phyloP scores from a whole-genome alignment of 35 echinoderm and acorn worm genomes.

The Heliocidaris erythrogramma region DNA sequence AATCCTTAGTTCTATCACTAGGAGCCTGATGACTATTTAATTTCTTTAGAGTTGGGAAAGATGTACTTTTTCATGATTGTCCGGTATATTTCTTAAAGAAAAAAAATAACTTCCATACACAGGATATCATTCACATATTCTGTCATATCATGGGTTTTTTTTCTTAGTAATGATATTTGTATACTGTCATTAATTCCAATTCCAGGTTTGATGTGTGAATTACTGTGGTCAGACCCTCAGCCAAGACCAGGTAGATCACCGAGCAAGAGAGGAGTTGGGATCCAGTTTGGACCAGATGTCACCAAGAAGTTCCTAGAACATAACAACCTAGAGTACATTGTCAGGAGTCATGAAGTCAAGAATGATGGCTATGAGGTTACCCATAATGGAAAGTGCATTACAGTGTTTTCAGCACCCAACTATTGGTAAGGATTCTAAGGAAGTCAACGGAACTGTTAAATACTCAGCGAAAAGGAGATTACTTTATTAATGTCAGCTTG shows the following conservation, averaged over 20 bases:
- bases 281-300: conserved; percentile 96
- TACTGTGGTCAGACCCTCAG: conserved; percentile 99
- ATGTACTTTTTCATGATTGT: too few species aligned
- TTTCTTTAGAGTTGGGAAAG: too few species aligned
- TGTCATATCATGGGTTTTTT: too few species aligned
- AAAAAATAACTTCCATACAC: too few species aligned
- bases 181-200: background rate
- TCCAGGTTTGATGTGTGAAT: conserved; percentile 96
- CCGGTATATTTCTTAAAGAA: too few species aligned
- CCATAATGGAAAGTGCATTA: conserved; percentile 97
- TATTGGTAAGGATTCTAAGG: conserved; percentile 78
- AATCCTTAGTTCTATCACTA: too few species aligned
- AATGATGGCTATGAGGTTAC: conserved; percentile 84
- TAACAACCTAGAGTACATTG: conserved; percentile 89
- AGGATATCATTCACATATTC: too few species aligned
- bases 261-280: conserved; percentile 91
- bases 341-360: conserved; percentile 95
- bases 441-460: too few species aligned
- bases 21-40: too few species aligned
- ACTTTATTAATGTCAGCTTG: too few species aligned
- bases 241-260: conserved; percentile 80
- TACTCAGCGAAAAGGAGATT: too few species aligned
- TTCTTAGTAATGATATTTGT: background rate
- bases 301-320: conserved; percentile 78
- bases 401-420: conserved; percentile 98